A percentile compares a stretch with the other conserved stretches of the same genome.
Conservation (phyloP, 2,888 invertebrate species). For the Drosophila macrospina region DNA sequence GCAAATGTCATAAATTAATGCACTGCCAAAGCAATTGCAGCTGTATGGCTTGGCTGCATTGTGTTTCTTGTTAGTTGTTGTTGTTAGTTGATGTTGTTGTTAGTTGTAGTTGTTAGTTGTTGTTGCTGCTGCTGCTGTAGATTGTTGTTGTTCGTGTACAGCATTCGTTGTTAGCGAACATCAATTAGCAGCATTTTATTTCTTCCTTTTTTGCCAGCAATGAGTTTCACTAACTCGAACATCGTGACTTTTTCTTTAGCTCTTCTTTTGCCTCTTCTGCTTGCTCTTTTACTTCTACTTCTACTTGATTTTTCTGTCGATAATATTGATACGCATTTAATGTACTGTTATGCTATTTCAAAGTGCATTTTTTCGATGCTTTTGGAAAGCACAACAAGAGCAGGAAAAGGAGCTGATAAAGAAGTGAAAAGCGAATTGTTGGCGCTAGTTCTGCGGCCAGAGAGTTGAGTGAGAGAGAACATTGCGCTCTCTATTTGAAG, state of each 20-base stretch:
- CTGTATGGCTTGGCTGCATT: slow-evolving; percentile 11
- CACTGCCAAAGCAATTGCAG: slow-evolving; percentile 1
- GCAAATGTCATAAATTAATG: slow-evolving; percentile 33
- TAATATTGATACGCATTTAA: slow-evolving; percentile 5
- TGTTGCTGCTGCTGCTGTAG: neutral
- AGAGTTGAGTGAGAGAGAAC: no score
- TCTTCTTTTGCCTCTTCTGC: neutral
- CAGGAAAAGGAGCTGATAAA: no score
- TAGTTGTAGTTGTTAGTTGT: neutral
- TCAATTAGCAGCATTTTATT: slow-evolving; percentile 44
- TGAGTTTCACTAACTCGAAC: slow-evolving; percentile 13
- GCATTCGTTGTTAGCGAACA: slow-evolving; percentile 22
- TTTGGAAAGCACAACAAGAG: neutral
- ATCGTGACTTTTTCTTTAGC: slow-evolving; percentile 14
- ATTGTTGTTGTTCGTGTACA: slow-evolving; percentile 9
- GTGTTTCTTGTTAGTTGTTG: slow-evolving; percentile 1
- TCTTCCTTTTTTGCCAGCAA: neutral
- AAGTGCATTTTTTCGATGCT: neutral
- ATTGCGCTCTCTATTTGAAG: no score
- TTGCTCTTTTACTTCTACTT: neutral
- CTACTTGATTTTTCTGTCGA: no score
- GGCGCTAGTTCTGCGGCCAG: no score
- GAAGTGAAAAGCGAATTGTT: no score
- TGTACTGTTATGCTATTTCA: neutral
- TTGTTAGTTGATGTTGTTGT: neutral